These are phyloP conservation scores for Dinocampus coccinellae DNA, from an alignment of 2,888 invertebrate species.

Conservation along the genomic window DNA sequence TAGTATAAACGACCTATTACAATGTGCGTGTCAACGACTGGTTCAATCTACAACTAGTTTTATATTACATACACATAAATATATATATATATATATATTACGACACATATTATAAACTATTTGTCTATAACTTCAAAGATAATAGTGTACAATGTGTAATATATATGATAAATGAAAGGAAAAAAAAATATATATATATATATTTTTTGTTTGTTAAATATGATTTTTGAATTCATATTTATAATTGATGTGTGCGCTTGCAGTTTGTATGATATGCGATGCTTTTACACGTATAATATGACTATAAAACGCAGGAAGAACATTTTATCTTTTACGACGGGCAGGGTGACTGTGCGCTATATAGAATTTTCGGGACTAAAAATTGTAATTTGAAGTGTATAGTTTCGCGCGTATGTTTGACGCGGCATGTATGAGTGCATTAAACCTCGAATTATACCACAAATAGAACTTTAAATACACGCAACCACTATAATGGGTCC, in stretches of 20 bases:
- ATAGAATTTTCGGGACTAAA: slow-evolving; percentile 49
- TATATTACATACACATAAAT: slow-evolving; percentile 22
- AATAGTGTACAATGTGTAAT: neutral
- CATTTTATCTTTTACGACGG: slow-evolving; percentile 63
- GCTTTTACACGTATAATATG: slow-evolving; percentile 23
- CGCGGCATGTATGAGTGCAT: slow-evolving; percentile 57
- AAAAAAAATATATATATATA: neutral
- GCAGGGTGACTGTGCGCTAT: slow-evolving; percentile 28
- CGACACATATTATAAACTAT: neutral
- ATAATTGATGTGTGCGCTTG: neutral
- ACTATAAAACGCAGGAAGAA: slow-evolving; percentile 56
- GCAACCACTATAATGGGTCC: slow-evolving; percentile 66
- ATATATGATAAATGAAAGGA: neutral
- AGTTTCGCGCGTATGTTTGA: slow-evolving; percentile 56
- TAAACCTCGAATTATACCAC: slow-evolving; percentile 68
- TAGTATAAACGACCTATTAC: slow-evolving; percentile 10
- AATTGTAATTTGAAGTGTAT: slow-evolving; percentile 51
- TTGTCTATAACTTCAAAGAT: neutral
- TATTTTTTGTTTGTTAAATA: neutral
- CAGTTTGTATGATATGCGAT: neutral
- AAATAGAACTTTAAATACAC: slow-evolving; percentile 69
- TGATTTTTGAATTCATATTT: neutral
- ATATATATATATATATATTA: neutral
- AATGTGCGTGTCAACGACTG: slow-evolving; percentile 33
- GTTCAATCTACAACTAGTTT: slow-evolving; percentile 34